Conservation (phyloP, 2,888 invertebrate genomes). For the Pammene fasciana region DNA sequence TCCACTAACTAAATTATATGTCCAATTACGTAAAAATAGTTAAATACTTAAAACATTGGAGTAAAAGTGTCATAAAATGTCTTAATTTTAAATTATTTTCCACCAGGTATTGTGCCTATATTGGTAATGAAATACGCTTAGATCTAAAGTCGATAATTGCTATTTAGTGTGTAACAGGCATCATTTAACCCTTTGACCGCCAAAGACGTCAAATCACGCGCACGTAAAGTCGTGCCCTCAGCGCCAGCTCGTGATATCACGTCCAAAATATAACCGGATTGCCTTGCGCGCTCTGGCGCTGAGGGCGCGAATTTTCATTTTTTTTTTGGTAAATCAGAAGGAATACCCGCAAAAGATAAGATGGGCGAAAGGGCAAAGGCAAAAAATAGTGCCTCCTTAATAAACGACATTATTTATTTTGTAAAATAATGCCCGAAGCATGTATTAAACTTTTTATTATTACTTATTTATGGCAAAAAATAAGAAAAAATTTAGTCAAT, state of each 20-base stretch:
- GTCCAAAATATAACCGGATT: too few species aligned
- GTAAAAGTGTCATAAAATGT: constrained; percentile 43
- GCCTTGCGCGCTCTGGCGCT: too few species aligned
- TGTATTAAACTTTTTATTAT: constrained; percentile 17
- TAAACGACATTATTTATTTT: constrained; percentile 14
- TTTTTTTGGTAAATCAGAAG: background rate
- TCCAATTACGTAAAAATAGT: constrained; percentile 13
- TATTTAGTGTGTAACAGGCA: background rate
- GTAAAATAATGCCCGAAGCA: constrained; percentile 18
- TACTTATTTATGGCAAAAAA: constrained; percentile 12
- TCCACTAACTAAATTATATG: constrained; percentile 57
- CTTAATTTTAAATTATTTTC: constrained; percentile 48
- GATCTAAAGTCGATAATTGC: constrained; percentile 17
- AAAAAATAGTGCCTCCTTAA: constrained; percentile 1
- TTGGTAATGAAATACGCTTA: constrained; percentile 34
- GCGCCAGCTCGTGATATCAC: too few species aligned
- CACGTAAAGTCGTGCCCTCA: too few species aligned
- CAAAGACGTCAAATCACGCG: too few species aligned
- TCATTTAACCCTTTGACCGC: too few species aligned
- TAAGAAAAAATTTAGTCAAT: constrained; percentile 27
- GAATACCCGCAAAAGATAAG: background rate
- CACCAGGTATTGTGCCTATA: constrained; percentile 50
- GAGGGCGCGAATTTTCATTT: too few species aligned
- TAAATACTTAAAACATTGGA: constrained; percentile 30
- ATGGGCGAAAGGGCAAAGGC: background rate